Base-by-base conservation (phyloP, 2,888 invertebrate species). In the Gastracanthus pulcherrimus region DNA sequence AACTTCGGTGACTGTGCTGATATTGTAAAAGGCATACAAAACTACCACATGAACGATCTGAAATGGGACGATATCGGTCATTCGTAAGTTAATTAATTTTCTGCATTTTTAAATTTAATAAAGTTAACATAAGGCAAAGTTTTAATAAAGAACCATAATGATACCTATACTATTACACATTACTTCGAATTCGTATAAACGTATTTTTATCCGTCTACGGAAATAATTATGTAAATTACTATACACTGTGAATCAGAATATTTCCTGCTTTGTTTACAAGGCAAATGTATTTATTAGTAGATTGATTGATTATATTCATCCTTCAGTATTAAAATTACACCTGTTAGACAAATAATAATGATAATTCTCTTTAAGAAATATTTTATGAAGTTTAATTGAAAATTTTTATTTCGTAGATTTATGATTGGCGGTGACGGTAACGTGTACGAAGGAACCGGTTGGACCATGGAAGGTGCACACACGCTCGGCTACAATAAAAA, bases 371-470 rank as follows among this genome's bases (percentile, higher is more conserved):
- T 45, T 26, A 13, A 29, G 26, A 58, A 29, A 26, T 2, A 58
- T 29, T 58, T 3, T 0, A 16, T 2, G 3, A 26, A 26, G 13
- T 2, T 5, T 26, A 55, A 11, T 13, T 11, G 26, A 58, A 26
- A 58, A 13, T 58, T 26, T 58, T 36, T 62, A 16, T 29, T 69
- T 69, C 64, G 19, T 26, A 94, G 94, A 64, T 94, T 94, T 83
- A 86, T 95, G 82, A 92, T 95, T 75, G 95, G 95, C 6, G 94
- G 94, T 36, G 94, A 95, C 87, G 95, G 94, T 5, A 92, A 93
- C 41, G 92, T 95, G 11, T 95, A 95, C 85, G 95, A 95, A 89
- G 95, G 95, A 0, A 89, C 92, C 1, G 95, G 95, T 1, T 95
- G 95, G 95, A 92, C 93, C 5, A 92, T 92, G 51, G 91, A 92